Base-by-base conservation (phyloP, 2,888 invertebrate genomes). In the Dendrolimus houi region DNA sequence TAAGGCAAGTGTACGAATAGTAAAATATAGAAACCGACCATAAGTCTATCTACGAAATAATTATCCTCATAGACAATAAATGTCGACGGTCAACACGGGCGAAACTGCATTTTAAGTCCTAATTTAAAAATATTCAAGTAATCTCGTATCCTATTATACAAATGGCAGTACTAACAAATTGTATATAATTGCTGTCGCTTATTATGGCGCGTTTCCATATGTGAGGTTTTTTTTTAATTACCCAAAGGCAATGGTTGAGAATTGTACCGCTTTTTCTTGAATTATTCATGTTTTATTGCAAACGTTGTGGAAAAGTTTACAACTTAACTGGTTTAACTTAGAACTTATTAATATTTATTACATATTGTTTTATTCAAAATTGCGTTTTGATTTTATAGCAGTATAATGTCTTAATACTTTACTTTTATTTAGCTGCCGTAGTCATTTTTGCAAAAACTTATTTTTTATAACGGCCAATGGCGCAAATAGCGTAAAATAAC, bases 111-210 rank as follows among this genome's bases (percentile, higher is more conserved):
- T 0, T 29, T 29, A 29, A 29, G 29, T 29, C 29, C 29, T 29
- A 42, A 55, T 47, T 9, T 47, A 47, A 8, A 47, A 10, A 47
- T 47, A 47, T 47, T 47, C 12, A 58, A 56, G 41, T 54, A 13
- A 9, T 14, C 14, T 47, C 13, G 53, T 60, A 53, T 58, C 42
- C 54, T 58, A 62, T 61, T 62, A 64, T 61, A 64, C 62, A 60
- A 55, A 59, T 62, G 55, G 59, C 55, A 62, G 60, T 58, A 52
- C 55, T 59, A 61, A 65, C 63, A 66, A 63, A 66, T 64, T 60
- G 60, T 57, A 53, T 59, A 54, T 62, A 59, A 63, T 63, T 63
- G 61, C 61, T 61, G 57, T 56, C 58, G 59, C 60, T 60, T 61
- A 58, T 62, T 61, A 60, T 59, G 63, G 56, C 56, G 58, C 59